Percentiles rank a stretch among this genome's conserved stretches.
phyloP scores from a whole-genome alignment of 2,797 vertebrate species.

The Pseudopleuronectes americanus region DNA sequence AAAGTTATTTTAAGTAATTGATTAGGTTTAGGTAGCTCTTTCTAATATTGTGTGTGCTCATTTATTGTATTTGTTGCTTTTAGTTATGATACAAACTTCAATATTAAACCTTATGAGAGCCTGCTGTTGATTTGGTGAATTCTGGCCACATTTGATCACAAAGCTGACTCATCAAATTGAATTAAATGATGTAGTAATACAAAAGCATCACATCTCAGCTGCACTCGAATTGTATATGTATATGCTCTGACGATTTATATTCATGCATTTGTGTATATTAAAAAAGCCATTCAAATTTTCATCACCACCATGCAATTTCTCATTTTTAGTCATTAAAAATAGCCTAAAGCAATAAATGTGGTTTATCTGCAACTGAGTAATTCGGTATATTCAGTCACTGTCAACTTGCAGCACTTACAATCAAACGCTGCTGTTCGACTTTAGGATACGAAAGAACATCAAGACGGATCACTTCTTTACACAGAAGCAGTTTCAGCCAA shows the following conservation, averaged over 20 bases:
- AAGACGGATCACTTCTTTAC: background rate
- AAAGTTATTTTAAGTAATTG: background rate
- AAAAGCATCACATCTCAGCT: no score
- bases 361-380: no score
- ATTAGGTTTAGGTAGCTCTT: background rate
- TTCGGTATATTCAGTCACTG: background rate
- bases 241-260: background rate
- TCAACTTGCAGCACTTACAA: background rate
- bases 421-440: constrained; percentile 1
- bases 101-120: background rate
- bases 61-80: background rate
- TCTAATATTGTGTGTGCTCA: background rate
- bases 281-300: no score
- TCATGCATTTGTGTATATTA: background rate
- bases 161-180: constrained; percentile 17
- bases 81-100: background rate
- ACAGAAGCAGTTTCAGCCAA: background rate
- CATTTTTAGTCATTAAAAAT: no score
- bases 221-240: no score
- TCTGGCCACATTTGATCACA: constrained; percentile 20
- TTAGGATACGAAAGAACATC: background rate
- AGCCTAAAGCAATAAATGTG: no score
- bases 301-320: no score
- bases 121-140: constrained; percentile 3
- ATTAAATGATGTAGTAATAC: no score